Conservation (phyloP, 2,888 invertebrate species). For the Morinoia aosen region DNA sequence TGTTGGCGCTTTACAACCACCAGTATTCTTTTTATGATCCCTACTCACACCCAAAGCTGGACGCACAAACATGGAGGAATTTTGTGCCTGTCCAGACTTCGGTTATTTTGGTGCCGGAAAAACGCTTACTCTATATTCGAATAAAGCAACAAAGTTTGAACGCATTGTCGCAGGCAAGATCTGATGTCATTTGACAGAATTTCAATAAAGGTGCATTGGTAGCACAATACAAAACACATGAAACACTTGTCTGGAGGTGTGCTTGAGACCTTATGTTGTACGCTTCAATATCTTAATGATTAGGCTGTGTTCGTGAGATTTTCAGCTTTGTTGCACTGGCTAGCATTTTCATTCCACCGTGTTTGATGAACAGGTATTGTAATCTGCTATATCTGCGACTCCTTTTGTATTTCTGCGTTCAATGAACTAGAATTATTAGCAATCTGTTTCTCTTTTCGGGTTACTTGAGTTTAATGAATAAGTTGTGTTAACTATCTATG, state of each 20-base stretch:
- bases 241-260: not conserved
- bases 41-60: not conserved
- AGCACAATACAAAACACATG: not conserved
- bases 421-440: too few relatives aligned
- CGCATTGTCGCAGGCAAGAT: not conserved
- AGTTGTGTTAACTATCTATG: too few relatives aligned
- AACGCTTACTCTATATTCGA: not conserved
- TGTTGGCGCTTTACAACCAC: not conserved
- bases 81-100: not conserved
- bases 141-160: not conserved
- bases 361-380: not conserved
- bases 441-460: too few relatives aligned
- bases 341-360: not conserved
- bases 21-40: not conserved
- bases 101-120: not conserved
- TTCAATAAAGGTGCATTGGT: not conserved
- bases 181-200: not conserved
- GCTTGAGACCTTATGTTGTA: not conserved
- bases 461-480: too few relatives aligned
- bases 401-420: too few relatives aligned
- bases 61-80: not conserved
- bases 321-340: not conserved
- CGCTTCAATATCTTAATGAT: not conserved
- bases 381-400: too few relatives aligned
- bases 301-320: not conserved